Evolutionary conservation across 2,888 invertebrate species (phyloP), one percentile per base, ranked within the genome.

Genomic region (Acanthococcus lagerstroemiae): DNA sequence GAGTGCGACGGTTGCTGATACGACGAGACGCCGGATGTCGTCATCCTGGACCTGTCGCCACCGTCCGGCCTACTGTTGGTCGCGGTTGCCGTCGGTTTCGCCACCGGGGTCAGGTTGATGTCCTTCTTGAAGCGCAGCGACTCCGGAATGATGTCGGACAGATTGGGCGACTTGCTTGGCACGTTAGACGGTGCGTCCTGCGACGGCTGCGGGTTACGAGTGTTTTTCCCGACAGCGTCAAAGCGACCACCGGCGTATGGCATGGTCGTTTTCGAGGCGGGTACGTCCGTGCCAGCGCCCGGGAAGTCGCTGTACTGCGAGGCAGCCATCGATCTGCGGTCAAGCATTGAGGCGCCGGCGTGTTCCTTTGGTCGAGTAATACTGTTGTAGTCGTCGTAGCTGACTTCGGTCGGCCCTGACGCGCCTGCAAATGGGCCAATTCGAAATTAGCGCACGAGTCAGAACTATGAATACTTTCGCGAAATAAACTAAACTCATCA

Each of bases 51-150:
- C 56, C 15, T 7, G 15, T 22, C 24, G n/a, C 30, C 27, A 19
- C 4, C 27, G 55, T 17, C 21, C 2, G 55, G 1, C 25, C 6
- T 55, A 19, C 21, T 55, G 19, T n/a, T 26, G 46, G 25, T 4
- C 2, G 44, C 58, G 45, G 12, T 58, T n/a, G n/a, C n/a, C n/a
- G n/a, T n/a, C n/a, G n/a, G n/a, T 58, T 58, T 58, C n/a, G 15
- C 22, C 4, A 66, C 56, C 50, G 66, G 56, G 12, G 66, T 66
- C 15, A 66, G 25, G 19, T 66, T 66, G 2, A 66, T 66, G 24
- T 66, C 56, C 30, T 66, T 66, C 48, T 66, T 66, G 24, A 22
- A 48, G 17, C 27, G 37, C 9, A 66, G 37, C 25, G 66, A 56
- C 9, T 66, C 66, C 50, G 66, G 66, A 9, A 66, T 46, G 4